Evolutionary conservation across 2,113 vertebrate genomes (phyloP).

Genomic region (Podarcis cretensis): DNA sequence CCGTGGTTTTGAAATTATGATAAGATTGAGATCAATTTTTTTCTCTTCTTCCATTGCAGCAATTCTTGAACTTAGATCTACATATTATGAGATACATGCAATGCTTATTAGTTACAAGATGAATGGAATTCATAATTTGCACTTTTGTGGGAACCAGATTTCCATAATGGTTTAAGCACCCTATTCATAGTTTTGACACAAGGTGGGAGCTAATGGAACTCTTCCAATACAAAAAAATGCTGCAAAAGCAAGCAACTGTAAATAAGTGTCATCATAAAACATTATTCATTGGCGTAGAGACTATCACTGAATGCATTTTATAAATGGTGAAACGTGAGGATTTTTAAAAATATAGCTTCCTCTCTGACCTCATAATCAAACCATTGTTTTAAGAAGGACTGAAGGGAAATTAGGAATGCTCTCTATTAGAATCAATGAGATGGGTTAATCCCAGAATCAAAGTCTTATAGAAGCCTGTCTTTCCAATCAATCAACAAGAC

Average conservation of each 20-base stretch:
- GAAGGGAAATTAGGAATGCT: background rate
- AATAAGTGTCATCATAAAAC: background rate
- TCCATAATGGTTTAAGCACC: background rate
- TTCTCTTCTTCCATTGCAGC: background rate
- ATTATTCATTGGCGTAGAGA: background rate
- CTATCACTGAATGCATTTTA: background rate
- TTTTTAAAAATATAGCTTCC: background rate
- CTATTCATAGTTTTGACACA: background rate
- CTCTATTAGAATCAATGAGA: background rate
- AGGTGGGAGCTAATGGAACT: background rate
- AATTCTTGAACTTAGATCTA: background rate
- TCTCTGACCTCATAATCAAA: background rate
- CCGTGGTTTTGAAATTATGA: background rate
- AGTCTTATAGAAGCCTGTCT: background rate
- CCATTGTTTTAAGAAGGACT: background rate
- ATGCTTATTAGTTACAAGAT: background rate
- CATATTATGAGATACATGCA: background rate
- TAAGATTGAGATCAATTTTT: background rate
- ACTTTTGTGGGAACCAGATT: background rate
- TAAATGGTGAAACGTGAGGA: background rate
- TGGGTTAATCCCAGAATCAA: conserved; percentile 13
- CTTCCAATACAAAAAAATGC: background rate
- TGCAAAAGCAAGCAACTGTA: background rate
- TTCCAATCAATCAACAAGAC: conserved; percentile 13
- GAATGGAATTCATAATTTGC: background rate